These are phyloP conservation scores for Antheraea yamamai DNA, from an alignment of 2,888 invertebrate species.

Conservation along the genomic window DNA sequence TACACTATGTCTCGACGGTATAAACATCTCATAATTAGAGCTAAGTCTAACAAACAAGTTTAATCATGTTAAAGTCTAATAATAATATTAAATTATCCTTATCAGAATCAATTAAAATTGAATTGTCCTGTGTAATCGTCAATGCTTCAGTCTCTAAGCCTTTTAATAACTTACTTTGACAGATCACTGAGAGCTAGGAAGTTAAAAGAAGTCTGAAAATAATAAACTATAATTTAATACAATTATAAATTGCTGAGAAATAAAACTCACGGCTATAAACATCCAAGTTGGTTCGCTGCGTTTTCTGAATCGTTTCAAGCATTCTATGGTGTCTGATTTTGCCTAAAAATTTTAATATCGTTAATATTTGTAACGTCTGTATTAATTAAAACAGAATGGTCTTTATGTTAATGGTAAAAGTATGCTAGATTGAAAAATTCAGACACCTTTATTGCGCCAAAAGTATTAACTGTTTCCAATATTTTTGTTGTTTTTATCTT, in stretches of 20 bases:
- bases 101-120: background rate
- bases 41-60: too few species aligned
- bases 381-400: background rate
- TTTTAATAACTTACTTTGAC: background rate
- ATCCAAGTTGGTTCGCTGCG: conserved; percentile 96
- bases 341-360: conserved; percentile 72
- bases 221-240: background rate
- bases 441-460: too few species aligned
- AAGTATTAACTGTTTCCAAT: too few species aligned
- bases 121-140: background rate
- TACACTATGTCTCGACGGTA: too few species aligned
- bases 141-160: background rate
- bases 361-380: background rate
- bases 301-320: conserved; percentile 88
- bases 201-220: background rate
- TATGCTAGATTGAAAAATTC: too few species aligned
- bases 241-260: background rate
- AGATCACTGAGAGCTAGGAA: background rate
- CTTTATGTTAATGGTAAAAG: too few species aligned
- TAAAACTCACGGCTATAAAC: conserved; percentile 86
- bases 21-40: too few species aligned
- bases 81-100: too few species aligned
- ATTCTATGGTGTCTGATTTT: conserved; percentile 88
- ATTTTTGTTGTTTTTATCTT: too few species aligned
- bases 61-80: too few species aligned